These are phyloP conservation scores for Aethina tumida DNA, from an alignment of 1,140 invertebrate species.

Conservation along the genomic window DNA sequence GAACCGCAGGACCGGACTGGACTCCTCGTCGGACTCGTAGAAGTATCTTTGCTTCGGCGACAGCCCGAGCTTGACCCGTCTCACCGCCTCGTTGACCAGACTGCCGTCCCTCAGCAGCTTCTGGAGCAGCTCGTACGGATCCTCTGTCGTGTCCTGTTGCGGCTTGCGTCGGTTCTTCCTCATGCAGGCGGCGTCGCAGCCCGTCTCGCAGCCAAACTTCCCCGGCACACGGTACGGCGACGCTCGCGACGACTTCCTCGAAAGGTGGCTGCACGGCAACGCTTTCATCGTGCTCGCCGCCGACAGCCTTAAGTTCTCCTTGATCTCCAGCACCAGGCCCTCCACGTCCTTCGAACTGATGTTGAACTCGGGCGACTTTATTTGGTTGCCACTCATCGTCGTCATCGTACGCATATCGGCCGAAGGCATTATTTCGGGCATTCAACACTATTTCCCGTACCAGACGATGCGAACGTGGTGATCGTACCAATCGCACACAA, in stretches of 20 bases:
- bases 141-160: slow-evolving; percentile 37
- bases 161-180: slow-evolving; percentile 27
- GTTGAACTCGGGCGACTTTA: slow-evolving; percentile 23
- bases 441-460: slow-evolving; percentile 5
- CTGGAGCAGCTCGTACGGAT: slow-evolving; percentile 57
- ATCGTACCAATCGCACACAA: slow-evolving; percentile 7
- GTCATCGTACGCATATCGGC: slow-evolving; percentile 28
- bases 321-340: slow-evolving; percentile 57
- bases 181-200: slow-evolving; percentile 36
- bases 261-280: slow-evolving; percentile 28
- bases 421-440: slow-evolving; percentile 31
- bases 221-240: slow-evolving; percentile 49
- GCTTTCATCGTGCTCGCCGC: slow-evolving; percentile 31
- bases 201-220: slow-evolving; percentile 35
- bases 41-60: slow-evolving; percentile 38
- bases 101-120: slow-evolving; percentile 51
- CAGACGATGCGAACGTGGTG: background rate
- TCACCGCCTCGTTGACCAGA: slow-evolving; percentile 61
- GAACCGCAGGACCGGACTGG: slow-evolving; percentile 27
- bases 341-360: slow-evolving; percentile 42
- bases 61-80: slow-evolving; percentile 48
- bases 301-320: slow-evolving; percentile 54
- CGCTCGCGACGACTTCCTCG: slow-evolving; percentile 39
- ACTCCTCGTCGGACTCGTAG: slow-evolving; percentile 43
- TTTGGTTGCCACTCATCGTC: slow-evolving; percentile 15